phyloP scores from a whole-genome alignment of 2,113 vertebrate genomes.

The Rhea pennata region DNA sequence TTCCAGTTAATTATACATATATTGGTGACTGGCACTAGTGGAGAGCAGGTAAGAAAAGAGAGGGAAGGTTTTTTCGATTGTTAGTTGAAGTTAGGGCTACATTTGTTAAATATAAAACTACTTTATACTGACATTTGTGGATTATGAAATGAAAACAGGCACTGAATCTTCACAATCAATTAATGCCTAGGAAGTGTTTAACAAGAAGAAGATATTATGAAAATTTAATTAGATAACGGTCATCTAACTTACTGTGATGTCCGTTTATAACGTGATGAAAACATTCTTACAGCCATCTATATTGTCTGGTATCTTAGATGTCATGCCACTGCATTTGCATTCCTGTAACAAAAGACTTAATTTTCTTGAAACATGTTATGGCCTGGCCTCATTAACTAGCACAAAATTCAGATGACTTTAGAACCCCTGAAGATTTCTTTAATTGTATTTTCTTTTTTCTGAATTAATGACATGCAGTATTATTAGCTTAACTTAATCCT shows the following conservation, averaged over 20 bases:
- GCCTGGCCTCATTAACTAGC: constrained; percentile 62
- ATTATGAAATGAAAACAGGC: neutral
- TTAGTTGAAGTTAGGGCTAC: neutral
- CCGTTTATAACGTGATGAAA: constrained; percentile 10
- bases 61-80: neutral
- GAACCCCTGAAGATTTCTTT: constrained; percentile 70
- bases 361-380: constrained; percentile 73
- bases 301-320: neutral
- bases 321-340: constrained; percentile 24
- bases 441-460: constrained; percentile 72
- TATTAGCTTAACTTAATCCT: constrained; percentile 69
- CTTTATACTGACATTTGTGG: neutral
- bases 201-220: neutral
- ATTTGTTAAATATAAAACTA: neutral
- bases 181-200: constrained; percentile 11
- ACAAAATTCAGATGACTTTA: constrained; percentile 69
- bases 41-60: neutral
- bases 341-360: constrained; percentile 64
- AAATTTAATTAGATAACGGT: constrained; percentile 41
- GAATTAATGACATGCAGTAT: constrained; percentile 64
- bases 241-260: neutral
- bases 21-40: neutral
- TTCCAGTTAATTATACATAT: too few relatives aligned
- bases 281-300: constrained; percentile 7
- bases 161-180: constrained; percentile 4